Evolutionary conservation across 1,140 invertebrate genomes (phyloP).

Genomic region (Rhynchophorus ferrugineus): DNA sequence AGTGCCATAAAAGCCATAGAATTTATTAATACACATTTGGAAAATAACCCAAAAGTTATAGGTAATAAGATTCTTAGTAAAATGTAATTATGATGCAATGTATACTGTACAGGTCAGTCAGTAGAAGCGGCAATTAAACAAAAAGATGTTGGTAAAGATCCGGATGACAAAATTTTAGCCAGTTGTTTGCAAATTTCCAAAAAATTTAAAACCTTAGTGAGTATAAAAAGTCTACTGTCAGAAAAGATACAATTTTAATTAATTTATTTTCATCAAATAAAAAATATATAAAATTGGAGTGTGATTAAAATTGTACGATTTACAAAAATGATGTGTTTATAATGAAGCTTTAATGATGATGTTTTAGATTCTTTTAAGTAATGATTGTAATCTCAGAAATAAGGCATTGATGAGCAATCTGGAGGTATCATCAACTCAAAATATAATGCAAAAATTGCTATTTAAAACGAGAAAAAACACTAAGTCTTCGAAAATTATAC

Average conservation of each 20-base stretch:
- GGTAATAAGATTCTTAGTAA: constrained; percentile 14
- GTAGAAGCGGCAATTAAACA: constrained; percentile 25
- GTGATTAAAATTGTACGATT: too few relatives aligned
- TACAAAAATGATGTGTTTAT: too few relatives aligned
- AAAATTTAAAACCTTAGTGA: constrained; percentile 30
- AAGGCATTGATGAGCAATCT: constrained; percentile 24
- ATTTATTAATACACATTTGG: constrained; percentile 23
- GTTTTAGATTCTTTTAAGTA: constrained; percentile 11
- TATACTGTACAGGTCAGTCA: constrained; percentile 26
- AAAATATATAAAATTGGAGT: too few relatives aligned
- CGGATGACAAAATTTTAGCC: constrained; percentile 31
- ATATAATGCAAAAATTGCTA: constrained; percentile 20
- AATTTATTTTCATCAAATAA: too few relatives aligned
- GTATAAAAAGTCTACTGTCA: not conserved
- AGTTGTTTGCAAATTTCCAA: constrained; percentile 26
- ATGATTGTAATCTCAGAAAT: constrained; percentile 28
- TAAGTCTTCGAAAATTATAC: constrained; percentile 19
- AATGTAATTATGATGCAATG: not conserved
- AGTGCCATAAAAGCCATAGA: constrained; percentile 22
- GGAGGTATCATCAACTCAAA: constrained; percentile 16
- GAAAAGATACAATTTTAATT: not conserved
- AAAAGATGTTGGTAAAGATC: constrained; percentile 22
- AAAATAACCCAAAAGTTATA: constrained; percentile 19
- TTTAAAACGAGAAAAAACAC: constrained; percentile 1
- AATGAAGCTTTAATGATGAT: not conserved